These are phyloP conservation scores for Phenganax subtilis DNA, from an alignment of 92 coral and sea anemone species.

Conservation along the genomic window DNA sequence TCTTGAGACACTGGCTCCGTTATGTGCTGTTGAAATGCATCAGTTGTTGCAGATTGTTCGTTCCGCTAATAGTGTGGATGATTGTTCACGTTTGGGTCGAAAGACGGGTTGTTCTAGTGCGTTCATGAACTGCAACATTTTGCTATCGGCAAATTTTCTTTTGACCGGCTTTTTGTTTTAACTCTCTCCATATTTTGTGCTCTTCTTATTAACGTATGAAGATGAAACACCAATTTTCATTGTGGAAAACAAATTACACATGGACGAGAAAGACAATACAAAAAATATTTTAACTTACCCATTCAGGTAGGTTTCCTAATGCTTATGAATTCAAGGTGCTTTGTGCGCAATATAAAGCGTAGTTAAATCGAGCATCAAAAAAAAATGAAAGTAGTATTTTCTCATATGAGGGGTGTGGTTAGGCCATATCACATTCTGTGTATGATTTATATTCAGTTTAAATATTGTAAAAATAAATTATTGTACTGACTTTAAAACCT, in stretches of 20 bases:
- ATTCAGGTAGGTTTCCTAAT: too few species aligned
- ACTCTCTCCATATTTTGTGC: slow-evolving; percentile 32
- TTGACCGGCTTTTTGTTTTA: not conserved
- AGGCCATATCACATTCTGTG: not conserved
- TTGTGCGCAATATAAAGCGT: not conserved
- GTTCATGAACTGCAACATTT: not conserved
- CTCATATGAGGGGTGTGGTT: too few species aligned
- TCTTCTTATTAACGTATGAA: slow-evolving; percentile 10
- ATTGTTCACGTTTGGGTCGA: not conserved
- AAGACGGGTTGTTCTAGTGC: too few species aligned
- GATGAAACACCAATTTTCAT: slow-evolving; percentile 24
- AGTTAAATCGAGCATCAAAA: too few species aligned
- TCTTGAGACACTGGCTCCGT: not conserved
- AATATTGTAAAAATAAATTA: not conserved
- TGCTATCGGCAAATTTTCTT: not conserved
- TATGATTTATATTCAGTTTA: not conserved
- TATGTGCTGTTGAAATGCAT: not conserved
- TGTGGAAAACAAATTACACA: slow-evolving; percentile 34
- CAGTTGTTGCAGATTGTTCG: not conserved
- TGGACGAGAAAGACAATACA: slow-evolving; percentile 14
- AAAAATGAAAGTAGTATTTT: too few species aligned
- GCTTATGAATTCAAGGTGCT: not conserved
- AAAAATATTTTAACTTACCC: not conserved
- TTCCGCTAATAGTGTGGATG: not conserved
- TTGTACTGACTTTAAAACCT: slow-evolving; percentile 37